phyloP scores from a whole-genome alignment of 2,113 vertebrate genomes.

The Cheirogaleus medius region DNA sequence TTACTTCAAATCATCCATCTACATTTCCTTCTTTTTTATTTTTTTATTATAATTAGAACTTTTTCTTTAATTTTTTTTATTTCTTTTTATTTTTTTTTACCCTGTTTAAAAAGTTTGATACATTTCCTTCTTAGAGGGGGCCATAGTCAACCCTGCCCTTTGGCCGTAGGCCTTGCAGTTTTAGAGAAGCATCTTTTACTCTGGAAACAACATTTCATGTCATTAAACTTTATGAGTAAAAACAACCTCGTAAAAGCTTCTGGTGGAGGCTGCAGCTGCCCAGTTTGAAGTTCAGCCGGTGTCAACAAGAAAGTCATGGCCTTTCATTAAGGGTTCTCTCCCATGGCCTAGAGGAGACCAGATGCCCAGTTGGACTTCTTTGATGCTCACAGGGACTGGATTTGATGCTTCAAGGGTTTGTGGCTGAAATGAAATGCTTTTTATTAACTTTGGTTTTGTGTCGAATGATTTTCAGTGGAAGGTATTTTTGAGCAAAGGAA shows the following conservation, averaged over 20 bases:
- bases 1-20: not conserved
- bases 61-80: no score
- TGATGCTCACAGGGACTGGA: not conserved
- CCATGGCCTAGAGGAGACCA: not conserved
- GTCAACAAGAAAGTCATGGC: not conserved
- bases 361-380: not conserved
- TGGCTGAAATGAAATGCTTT: slow-evolving; percentile 5
- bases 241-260: slow-evolving; percentile 18
- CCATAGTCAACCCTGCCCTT: not conserved
- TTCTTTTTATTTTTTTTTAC: no score
- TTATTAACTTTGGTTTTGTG: slow-evolving; percentile 36
- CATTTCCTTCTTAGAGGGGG: not conserved
- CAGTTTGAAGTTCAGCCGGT: not conserved
- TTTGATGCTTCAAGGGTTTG: not conserved
- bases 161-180: not conserved
- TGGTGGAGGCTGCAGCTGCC: not conserved
- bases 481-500: slow-evolving; percentile 33
- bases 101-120: no score
- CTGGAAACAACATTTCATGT: not conserved
- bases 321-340: slow-evolving; percentile 21
- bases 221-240: slow-evolving; percentile 35
- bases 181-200: not conserved
- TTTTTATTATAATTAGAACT: no score
- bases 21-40: not conserved
- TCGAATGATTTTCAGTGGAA: not conserved